Evolutionary conservation across 2,888 invertebrate species (phyloP).

Genomic region (Unio delphinus): DNA sequence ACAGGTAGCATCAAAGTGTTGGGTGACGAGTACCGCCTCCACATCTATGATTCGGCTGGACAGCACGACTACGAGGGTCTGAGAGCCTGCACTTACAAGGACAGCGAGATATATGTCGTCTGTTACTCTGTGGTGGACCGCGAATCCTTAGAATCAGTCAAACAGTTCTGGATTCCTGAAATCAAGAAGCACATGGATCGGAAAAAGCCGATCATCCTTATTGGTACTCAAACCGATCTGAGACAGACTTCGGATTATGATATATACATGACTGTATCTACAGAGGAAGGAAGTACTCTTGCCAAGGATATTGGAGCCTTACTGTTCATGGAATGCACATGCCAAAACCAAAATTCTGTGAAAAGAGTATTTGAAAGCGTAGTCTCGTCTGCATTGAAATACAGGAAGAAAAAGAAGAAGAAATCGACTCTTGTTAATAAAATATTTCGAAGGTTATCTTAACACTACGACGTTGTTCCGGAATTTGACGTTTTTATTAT

Average conservation of each 20-base stretch:
- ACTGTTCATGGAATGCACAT: constrained; percentile 49
- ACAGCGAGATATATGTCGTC: constrained; percentile 55
- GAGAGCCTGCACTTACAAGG: constrained; percentile 53
- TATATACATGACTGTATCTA: constrained; percentile 41
- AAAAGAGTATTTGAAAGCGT: constrained; percentile 51
- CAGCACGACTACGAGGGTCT: constrained; percentile 54
- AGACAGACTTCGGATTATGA: constrained; percentile 40
- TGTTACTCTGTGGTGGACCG: constrained; percentile 57
- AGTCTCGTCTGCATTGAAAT: constrained; percentile 47
- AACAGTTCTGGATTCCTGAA: constrained; percentile 56
- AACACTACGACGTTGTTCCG: no score
- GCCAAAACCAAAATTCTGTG: constrained; percentile 36
- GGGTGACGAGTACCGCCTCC: constrained; percentile 55
- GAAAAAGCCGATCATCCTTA: constrained; percentile 49
- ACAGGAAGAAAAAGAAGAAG: constrained; percentile 46
- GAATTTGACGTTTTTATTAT: no score
- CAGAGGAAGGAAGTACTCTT: constrained; percentile 45
- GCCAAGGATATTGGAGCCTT: constrained; percentile 50
- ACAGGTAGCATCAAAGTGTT: constrained; percentile 41
- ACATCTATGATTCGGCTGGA: constrained; percentile 61
- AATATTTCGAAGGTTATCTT: no score
- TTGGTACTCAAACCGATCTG: constrained; percentile 57
- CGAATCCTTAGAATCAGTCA: constrained; percentile 50
- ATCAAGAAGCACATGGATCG: constrained; percentile 48
- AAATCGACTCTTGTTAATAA: no score